phyloP scores from a whole-genome alignment of 1,140 invertebrate genomes.

The Papilio helenus region DNA sequence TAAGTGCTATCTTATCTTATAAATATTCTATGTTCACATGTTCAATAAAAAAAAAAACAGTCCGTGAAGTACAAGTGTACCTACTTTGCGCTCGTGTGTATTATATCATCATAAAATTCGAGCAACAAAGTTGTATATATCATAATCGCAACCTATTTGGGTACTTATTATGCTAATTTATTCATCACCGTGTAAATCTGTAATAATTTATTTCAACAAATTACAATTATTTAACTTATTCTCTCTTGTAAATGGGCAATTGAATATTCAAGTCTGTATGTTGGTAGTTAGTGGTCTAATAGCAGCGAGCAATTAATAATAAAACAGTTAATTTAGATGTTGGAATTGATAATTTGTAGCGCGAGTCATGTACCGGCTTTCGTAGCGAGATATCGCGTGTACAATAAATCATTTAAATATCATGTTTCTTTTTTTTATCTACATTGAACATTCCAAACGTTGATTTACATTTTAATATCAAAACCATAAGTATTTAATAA shows the following conservation, averaged over 20 bases:
- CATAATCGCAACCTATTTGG: neutral
- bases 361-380: slow-evolving; percentile 9
- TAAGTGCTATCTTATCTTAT: neutral
- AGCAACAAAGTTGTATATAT: neutral
- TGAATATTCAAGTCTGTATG: slow-evolving; percentile 15
- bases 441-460: neutral
- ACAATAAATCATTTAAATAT: slow-evolving; percentile 24
- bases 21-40: neutral
- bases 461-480: slow-evolving; percentile 10
- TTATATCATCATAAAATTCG: neutral
- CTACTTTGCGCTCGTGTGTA: neutral
- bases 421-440: slow-evolving; percentile 22
- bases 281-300: slow-evolving; percentile 13
- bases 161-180: neutral
- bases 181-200: neutral
- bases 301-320: slow-evolving; percentile 17
- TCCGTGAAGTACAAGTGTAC: neutral
- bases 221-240: slow-evolving; percentile 6
- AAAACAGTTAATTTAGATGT: slow-evolving; percentile 25
- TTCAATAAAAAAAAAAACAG: neutral
- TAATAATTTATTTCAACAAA: slow-evolving; percentile 19
- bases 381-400: slow-evolving; percentile 13
- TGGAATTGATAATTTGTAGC: slow-evolving; percentile 19
- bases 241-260: slow-evolving; percentile 10
- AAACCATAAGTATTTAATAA: neutral